phyloP scores from a whole-genome alignment of 2,888 invertebrate species.

The Ommatoiulus sabulosus region DNA sequence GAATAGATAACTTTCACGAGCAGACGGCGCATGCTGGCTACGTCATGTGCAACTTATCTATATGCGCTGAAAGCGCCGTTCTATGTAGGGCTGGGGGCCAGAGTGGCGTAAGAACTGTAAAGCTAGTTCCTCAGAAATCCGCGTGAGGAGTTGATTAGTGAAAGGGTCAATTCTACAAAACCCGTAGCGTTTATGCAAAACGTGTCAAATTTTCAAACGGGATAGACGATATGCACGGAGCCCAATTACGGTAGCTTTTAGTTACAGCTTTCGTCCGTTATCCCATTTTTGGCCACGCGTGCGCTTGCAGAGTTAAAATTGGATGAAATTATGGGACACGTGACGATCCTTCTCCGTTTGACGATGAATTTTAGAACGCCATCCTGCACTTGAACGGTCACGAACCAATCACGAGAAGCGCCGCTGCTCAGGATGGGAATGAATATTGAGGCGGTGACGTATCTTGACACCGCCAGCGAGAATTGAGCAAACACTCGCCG shows the following conservation, averaged over 20 bases:
- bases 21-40: no score
- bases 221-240: not conserved
- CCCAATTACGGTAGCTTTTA: constrained; percentile 28
- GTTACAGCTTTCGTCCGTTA: not conserved
- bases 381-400: not conserved
- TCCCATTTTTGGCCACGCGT: constrained; percentile 24
- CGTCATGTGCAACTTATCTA: no score
- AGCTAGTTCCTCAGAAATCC: no score
- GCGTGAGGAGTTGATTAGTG: no score
- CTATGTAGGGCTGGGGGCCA: no score
- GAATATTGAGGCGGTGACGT: not conserved
- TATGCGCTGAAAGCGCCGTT: no score
- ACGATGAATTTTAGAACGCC: not conserved
- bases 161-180: not conserved
- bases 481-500: constrained; percentile 31
- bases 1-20: no score
- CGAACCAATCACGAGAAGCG: not conserved
- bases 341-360: not conserved
- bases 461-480: not conserved
- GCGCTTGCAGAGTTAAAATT: not conserved
- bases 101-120: no score
- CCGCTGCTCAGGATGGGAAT: not conserved
- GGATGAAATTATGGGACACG: constrained; percentile 33
- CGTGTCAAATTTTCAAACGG: not conserved
- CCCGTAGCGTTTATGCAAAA: not conserved